Conservation (phyloP, 2,797 vertebrate genomes). For the Lagodon rhomboides region DNA sequence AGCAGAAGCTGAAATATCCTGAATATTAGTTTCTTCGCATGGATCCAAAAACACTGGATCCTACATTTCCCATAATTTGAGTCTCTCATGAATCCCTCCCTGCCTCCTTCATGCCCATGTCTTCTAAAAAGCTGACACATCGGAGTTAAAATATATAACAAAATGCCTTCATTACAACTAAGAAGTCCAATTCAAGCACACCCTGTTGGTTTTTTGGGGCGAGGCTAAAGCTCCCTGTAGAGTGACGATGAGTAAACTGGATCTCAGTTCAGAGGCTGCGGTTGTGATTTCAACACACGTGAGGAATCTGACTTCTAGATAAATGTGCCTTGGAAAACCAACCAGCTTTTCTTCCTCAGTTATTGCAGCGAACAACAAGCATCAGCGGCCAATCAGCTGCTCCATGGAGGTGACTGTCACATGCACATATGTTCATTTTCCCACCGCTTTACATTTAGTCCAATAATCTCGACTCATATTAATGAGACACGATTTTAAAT, state of each 20-base stretch:
- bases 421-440: no score
- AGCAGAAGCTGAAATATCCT: neutral
- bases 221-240: neutral
- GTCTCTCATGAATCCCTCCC: no score
- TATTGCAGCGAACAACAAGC: neutral
- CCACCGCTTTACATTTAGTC: no score
- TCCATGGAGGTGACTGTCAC: neutral
- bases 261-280: neutral
- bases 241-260: neutral
- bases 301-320: neutral
- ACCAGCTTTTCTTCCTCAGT: neutral
- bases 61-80: neutral
- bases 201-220: no score
- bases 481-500: neutral
- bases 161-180: no score
- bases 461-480: neutral
- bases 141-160: no score
- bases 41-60: neutral
- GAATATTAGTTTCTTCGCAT: neutral
- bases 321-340: neutral
- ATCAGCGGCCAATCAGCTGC: neutral
- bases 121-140: no score
- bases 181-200: no score
- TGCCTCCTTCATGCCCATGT: no score
- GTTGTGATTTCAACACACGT: neutral